Percentiles rank a stretch among this genome's conserved stretches.
phyloP scores from a whole-genome alignment of 2,113 vertebrate genomes.

The Sminthopsis crassicaudata region DNA sequence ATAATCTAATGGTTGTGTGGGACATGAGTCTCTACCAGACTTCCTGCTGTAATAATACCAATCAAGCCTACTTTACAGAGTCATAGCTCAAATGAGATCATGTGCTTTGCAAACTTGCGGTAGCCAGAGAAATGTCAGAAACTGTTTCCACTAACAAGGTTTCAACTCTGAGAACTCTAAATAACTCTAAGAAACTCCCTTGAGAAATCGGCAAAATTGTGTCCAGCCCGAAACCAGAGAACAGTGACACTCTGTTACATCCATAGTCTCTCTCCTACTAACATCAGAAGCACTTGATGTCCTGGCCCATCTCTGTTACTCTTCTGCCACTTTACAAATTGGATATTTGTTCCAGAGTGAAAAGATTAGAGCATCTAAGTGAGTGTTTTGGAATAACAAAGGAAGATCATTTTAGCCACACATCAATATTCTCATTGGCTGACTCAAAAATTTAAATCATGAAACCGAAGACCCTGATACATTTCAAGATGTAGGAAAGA shows the following conservation, averaged over 20 bases:
- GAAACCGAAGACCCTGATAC: not conserved
- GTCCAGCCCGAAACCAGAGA: not conserved
- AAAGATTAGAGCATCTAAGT: not conserved
- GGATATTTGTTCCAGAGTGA: not conserved
- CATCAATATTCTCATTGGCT: constrained; percentile 14
- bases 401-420: not conserved
- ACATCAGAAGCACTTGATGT: not conserved
- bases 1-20: not conserved
- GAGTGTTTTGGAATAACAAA: not conserved
- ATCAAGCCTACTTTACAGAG: not conserved
- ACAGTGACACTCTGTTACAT: not conserved
- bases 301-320: rapidly evolving
- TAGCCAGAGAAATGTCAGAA: not conserved
- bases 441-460: constrained; percentile 2
- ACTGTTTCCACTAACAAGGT: not conserved
- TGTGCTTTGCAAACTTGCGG: not conserved
- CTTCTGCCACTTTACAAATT: not conserved
- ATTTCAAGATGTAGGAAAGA: constrained; percentile 4
- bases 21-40: not conserved
- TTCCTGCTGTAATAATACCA: not conserved
- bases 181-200: not conserved
- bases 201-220: not conserved
- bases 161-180: not conserved
- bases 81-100: not conserved
- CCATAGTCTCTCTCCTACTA: not conserved